phyloP scores from a whole-genome alignment of 2,797 vertebrate species.

The Taeniopygia guttata region DNA sequence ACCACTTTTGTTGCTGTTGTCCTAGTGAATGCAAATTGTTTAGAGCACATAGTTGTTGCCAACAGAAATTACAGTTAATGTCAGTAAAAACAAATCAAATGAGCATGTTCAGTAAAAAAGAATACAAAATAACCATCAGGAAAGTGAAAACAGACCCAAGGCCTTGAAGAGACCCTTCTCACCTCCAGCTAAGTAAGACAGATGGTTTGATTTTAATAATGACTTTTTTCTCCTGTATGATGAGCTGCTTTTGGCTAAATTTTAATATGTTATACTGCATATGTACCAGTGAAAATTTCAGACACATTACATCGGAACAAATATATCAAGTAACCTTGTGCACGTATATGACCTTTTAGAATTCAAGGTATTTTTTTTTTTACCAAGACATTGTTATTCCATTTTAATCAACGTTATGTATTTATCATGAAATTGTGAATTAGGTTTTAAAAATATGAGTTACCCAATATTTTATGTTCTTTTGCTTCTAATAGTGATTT shows the following conservation, averaged over 20 bases:
- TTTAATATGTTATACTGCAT: neutral
- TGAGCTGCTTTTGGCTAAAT: neutral
- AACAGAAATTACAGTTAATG: neutral
- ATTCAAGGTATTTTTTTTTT: neutral
- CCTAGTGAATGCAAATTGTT: neutral
- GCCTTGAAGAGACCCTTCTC: neutral
- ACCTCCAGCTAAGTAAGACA: neutral
- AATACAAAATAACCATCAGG: neutral
- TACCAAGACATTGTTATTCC: neutral
- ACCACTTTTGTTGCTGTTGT: neutral
- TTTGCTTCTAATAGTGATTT: neutral
- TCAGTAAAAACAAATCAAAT: neutral
- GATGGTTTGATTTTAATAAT: neutral
- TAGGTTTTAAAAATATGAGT: neutral
- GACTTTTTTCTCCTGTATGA: accelerated
- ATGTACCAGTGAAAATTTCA: neutral
- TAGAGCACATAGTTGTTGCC: neutral
- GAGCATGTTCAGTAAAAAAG: neutral
- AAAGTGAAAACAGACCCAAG: neutral
- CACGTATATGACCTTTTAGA: neutral
- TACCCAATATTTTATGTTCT: neutral
- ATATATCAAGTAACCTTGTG: neutral
- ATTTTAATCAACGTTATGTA: neutral
- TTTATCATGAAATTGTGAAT: neutral
- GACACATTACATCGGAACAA: neutral